Conservation (phyloP, 2,888 invertebrate genomes). For the Drosophila nigricruria region DNA sequence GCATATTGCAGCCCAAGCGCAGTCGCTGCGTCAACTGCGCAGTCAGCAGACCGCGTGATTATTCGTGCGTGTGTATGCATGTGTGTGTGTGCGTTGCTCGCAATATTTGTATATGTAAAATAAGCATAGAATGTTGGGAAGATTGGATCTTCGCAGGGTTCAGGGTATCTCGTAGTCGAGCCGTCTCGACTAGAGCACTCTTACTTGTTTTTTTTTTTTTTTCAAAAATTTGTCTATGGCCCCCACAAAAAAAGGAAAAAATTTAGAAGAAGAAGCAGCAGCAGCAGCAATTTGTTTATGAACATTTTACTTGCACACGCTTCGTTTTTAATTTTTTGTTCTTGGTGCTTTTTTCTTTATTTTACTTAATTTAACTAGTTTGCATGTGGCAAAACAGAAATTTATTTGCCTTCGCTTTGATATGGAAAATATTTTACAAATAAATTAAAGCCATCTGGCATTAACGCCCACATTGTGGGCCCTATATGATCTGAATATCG, state of each 20-base stretch:
- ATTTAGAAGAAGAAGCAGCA: conserved; percentile 8
- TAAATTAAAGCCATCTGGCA: conserved; percentile 80
- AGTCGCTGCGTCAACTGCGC: too few species aligned
- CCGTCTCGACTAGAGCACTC: too few species aligned
- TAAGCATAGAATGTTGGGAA: too few species aligned
- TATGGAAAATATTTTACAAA: conserved; percentile 79
- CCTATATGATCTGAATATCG: conserved; percentile 21
- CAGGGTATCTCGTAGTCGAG: too few species aligned
- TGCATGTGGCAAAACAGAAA: conserved; percentile 58
- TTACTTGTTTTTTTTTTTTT: background rate
- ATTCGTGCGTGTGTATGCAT: too few species aligned
- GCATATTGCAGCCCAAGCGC: too few species aligned
- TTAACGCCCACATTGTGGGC: conserved; percentile 50
- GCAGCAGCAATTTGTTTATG: conserved; percentile 58
- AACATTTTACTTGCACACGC: conserved; percentile 63
- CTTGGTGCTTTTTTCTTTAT: background rate
- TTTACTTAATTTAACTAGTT: conserved; percentile 44
- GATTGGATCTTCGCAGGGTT: too few species aligned
- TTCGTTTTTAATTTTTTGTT: conserved; percentile 51
- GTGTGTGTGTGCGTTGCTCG: too few species aligned
- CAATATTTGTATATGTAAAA: too few species aligned
- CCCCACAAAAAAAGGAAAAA: conserved; percentile 16
- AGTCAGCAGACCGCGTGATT: too few species aligned
- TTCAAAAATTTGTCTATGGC: conserved; percentile 17
- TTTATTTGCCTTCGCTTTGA: conserved; percentile 74